Percentiles rank a stretch among this genome's conserved stretches.
phyloP scores from a whole-genome alignment of 2,888 invertebrate species.

The Nematopogon swammerdamellus region DNA sequence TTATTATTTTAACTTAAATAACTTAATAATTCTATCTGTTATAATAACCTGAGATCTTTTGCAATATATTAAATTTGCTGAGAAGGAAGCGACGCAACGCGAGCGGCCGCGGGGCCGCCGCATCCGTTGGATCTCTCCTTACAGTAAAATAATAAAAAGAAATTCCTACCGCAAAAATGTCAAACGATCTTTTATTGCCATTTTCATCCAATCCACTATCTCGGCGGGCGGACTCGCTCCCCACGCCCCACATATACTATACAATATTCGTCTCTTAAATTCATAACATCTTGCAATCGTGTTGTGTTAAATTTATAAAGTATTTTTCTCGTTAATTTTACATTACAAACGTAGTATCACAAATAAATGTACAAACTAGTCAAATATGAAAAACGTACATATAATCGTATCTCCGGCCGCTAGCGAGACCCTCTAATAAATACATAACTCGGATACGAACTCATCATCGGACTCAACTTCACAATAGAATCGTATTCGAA shows the following conservation, averaged over 20 bases:
- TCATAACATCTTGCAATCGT: constrained; percentile 35
- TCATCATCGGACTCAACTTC: constrained; percentile 42
- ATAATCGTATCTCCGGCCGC: constrained; percentile 23
- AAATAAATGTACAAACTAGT: constrained; percentile 58
- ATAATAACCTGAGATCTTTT: constrained; percentile 54
- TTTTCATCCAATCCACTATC: neutral
- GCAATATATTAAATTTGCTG: constrained; percentile 22
- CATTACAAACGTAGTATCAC: constrained; percentile 59
- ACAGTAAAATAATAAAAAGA: constrained; percentile 6
- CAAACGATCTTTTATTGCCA: constrained; percentile 20
- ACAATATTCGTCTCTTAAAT: constrained; percentile 25
- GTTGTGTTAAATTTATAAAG: constrained; percentile 45
- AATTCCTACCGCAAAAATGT: neutral
- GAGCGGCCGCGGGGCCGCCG: too few species aligned
- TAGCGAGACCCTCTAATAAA: constrained; percentile 44
- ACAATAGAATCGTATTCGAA: constrained; percentile 52
- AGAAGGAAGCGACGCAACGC: neutral
- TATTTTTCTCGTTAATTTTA: constrained; percentile 48
- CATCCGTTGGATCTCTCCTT: constrained; percentile 14
- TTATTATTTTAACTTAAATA: constrained; percentile 53
- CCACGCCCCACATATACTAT: constrained; percentile 15
- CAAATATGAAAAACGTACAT: constrained; percentile 50
- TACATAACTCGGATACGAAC: constrained; percentile 42
- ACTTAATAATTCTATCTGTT: constrained; percentile 56
- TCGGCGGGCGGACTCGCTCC: neutral